Percentiles rank a stretch among this genome's conserved stretches.
phyloP scores from a whole-genome alignment of 2,113 vertebrate species.

The Carassius auratus region DNA sequence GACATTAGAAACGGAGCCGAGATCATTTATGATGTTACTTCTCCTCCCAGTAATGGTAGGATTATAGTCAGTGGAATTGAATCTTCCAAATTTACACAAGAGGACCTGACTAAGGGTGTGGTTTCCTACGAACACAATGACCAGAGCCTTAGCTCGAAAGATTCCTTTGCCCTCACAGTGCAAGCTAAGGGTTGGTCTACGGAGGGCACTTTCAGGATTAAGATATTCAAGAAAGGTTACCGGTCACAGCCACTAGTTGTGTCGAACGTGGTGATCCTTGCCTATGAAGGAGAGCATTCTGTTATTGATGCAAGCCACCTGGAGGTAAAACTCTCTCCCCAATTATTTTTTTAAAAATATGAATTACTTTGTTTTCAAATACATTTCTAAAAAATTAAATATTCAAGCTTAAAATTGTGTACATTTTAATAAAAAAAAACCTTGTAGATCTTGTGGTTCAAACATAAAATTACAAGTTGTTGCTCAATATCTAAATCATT shows the following conservation, averaged over 20 bases:
- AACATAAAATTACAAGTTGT: not conserved
- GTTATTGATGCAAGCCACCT: slow-evolving; percentile 81
- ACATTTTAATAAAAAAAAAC: not conserved
- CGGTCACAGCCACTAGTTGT: slow-evolving; percentile 76
- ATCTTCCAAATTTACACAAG: slow-evolving; percentile 82
- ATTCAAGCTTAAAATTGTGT: not conserved
- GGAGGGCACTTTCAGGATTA: slow-evolving; percentile 82
- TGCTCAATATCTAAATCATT: not conserved
- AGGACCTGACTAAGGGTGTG: slow-evolving; percentile 84
- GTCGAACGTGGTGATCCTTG: slow-evolving; percentile 79
- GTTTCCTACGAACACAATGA: slow-evolving; percentile 86
- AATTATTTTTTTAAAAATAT: not conserved
- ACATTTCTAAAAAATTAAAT: not conserved
- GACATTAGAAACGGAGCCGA: slow-evolving; percentile 86
- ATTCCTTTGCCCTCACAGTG: slow-evolving; percentile 82
- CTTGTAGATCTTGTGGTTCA: not conserved
- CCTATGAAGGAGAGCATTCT: slow-evolving; percentile 85
- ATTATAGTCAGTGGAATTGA: slow-evolving; percentile 85
- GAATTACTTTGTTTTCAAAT: not conserved
- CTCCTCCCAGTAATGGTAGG: slow-evolving; percentile 80
- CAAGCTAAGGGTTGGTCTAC: slow-evolving; percentile 75
- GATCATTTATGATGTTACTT: slow-evolving; percentile 80
- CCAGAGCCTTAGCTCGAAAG: slow-evolving; percentile 78
- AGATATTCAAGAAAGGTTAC: slow-evolving; percentile 83
- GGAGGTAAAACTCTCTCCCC: slow-evolving; percentile 74